Conservation (phyloP, 2,797 vertebrate genomes). For the Phalanger gymnotis region DNA sequence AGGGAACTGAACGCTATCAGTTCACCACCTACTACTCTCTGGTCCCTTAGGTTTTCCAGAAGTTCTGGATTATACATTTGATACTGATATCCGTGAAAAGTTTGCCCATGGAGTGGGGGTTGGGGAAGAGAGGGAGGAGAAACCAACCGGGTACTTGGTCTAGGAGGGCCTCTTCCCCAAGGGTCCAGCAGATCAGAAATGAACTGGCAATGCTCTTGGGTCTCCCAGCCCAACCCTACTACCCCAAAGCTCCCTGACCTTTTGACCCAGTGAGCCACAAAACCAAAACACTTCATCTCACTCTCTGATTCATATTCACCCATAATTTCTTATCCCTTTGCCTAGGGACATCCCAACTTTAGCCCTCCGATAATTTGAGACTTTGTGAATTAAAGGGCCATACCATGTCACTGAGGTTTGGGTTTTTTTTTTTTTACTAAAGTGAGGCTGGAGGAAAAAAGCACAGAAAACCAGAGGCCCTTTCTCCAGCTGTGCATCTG, state of each 20-base stretch:
- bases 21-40: not conserved
- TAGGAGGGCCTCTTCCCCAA: conserved; percentile 61
- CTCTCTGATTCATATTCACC: not conserved
- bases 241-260: conserved; percentile 37
- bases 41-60: conserved; percentile 63
- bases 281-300: not conserved
- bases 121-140: conserved; percentile 62
- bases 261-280: conserved; percentile 55
- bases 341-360: conserved; percentile 65
- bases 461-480: conserved; percentile 76
- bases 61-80: conserved; percentile 58
- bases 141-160: conserved; percentile 51
- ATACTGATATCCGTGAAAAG: conserved; percentile 67
- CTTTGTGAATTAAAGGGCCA: conserved; percentile 78
- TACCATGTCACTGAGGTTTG: conserved; percentile 64
- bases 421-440: not conserved
- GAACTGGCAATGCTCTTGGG: conserved; percentile 55
- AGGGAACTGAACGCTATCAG: conserved; percentile 25
- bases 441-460: conserved; percentile 63
- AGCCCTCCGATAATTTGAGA: conserved; percentile 70
- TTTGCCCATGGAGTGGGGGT: conserved; percentile 43
- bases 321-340: not conserved
- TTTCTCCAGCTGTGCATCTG: conserved; percentile 83
- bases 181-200: conserved; percentile 68
- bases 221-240: conserved; percentile 53